Percentiles rank a stretch among this genome's conserved stretches.
These are phyloP conservation scores for Leptobrachium leishanense DNA, from an alignment of 2,113 vertebrate genomes.

Conservation along the genomic window DNA sequence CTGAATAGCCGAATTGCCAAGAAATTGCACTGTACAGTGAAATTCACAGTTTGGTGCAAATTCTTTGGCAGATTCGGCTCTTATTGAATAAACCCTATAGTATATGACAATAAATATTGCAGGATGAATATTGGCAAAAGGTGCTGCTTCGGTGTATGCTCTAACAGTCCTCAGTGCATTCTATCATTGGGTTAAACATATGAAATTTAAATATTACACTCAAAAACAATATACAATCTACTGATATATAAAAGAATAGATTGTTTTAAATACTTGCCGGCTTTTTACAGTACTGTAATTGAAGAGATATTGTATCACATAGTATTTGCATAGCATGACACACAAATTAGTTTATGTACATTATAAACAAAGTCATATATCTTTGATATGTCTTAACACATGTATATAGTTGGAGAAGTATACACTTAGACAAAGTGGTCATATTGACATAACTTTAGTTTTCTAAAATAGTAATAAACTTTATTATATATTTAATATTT, in stretches of 20 bases:
- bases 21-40: too few relatives aligned
- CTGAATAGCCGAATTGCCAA: too few relatives aligned
- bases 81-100: background rate
- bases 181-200: background rate
- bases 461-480: background rate
- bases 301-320: background rate
- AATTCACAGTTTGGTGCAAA: too few relatives aligned
- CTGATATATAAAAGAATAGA: constrained; percentile 14
- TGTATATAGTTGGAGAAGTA: background rate
- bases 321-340: background rate
- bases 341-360: constrained; percentile 14
- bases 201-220: constrained; percentile 19
- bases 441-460: background rate
- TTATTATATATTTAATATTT: background rate
- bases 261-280: constrained; percentile 30
- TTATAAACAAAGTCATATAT: constrained; percentile 17
- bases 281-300: constrained; percentile 35
- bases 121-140: background rate
- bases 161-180: constrained; percentile 8
- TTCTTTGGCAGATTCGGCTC: too few relatives aligned
- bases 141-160: background rate
- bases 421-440: background rate
- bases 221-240: constrained; percentile 22
- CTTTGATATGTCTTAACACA: constrained; percentile 1
- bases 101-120: background rate